Base-by-base conservation (phyloP, 2,113 vertebrate genomes). In the Pungitius pungitius region DNA sequence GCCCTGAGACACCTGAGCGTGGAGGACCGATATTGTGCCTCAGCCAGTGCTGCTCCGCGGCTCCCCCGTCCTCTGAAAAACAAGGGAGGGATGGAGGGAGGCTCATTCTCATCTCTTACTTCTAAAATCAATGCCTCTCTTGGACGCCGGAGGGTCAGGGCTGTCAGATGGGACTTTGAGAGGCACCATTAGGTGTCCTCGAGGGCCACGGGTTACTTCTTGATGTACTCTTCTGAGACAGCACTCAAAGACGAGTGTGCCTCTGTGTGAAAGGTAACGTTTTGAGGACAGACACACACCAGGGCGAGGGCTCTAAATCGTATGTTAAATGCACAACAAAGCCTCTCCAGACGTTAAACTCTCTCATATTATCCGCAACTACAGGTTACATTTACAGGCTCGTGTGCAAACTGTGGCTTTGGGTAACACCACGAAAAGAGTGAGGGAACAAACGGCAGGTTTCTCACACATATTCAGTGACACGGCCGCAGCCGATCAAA, bases 401-500 rank as follows among this genome's bases (percentile, higher is more conserved):
- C 74, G 75, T 81, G 78, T 82, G 84, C 33, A 86, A 77, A 71
- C 62, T 8, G 77, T 6, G 3, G 39, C 72, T 71, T 65, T 75
- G 66, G 35, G 55, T 63, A 80, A 54, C 63, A 49, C 69, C 81
- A 70, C 72, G 82, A 79, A 85, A 84, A 71, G 85, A 88, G 57
- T 22, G 52, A 74, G 63, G 77, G 77, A 75, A 69, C 74, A 73
- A 80, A 62, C 43, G 43, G 76, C 71, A 82, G 86, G 78, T 90
- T 92, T 92, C 90, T 90, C 89, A 89, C 90, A 91, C 88, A 77
- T 90, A 92, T 89, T 91, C 82, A 86, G 87, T 90, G 90, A 90
- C 91, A 86, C 55, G 79, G 82, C 47, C 2, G 55, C 78, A 75
- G 78, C 55, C 71, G 62, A 88, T 91, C 86, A 87, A 85, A 90